Percentiles rank a stretch among this genome's conserved stretches.
phyloP scores from a whole-genome alignment of 2,113 vertebrate species.

The Cisticola juncidis region DNA sequence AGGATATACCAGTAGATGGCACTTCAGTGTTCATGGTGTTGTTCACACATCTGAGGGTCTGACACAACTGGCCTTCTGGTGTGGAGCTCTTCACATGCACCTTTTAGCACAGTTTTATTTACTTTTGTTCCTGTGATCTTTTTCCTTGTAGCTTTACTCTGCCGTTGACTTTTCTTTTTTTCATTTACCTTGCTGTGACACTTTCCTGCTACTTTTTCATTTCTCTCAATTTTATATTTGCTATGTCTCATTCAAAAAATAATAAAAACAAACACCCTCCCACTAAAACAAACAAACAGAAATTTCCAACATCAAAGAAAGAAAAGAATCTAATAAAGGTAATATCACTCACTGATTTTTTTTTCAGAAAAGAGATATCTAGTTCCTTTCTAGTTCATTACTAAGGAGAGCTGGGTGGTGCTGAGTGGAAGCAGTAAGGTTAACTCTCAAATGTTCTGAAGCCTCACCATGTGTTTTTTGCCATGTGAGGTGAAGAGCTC shows the following conservation, averaged over 20 bases:
- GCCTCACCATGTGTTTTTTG: neutral
- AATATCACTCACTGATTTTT: neutral
- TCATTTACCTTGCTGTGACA: neutral
- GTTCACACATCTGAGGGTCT: neutral
- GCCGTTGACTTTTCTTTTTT: neutral
- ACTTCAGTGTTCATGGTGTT: neutral
- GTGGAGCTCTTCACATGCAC: neutral
- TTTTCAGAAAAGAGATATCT: neutral
- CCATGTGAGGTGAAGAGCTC: neutral
- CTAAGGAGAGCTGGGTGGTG: neutral
- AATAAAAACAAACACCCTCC: neutral
- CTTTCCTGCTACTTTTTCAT: neutral
- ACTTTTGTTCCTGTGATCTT: neutral
- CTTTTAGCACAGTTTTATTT: neutral
- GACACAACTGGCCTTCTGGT: neutral
- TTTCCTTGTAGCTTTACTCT: neutral
- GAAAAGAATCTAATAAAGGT: neutral
- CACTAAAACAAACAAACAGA: neutral
- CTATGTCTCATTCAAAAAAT: neutral
- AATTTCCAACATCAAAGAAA: neutral
- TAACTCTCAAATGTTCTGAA: neutral
- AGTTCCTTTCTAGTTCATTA: neutral
- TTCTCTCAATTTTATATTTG: neutral
- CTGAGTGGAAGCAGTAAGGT: neutral
- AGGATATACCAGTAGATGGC: conserved; percentile 36